These are phyloP conservation scores for Percopsis omiscomaycus DNA, from an alignment of 2,797 vertebrate species.

Conservation along the genomic window DNA sequence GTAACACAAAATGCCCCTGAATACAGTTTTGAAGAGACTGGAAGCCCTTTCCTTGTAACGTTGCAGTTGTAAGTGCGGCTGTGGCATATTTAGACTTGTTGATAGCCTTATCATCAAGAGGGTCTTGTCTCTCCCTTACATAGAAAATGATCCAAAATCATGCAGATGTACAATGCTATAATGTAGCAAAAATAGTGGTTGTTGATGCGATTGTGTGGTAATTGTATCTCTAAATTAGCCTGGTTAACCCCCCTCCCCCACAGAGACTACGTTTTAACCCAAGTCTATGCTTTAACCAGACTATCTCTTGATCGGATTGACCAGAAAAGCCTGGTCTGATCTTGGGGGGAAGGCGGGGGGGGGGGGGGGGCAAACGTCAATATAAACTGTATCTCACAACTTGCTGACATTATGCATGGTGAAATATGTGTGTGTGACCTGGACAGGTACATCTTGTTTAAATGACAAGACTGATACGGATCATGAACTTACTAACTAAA, in stretches of 20 bases:
- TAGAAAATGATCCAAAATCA: not conserved
- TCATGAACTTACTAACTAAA: not conserved
- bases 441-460: not conserved
- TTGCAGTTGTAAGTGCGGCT: not conserved
- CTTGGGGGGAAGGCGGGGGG: not conserved
- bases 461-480: not conserved
- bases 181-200: not conserved
- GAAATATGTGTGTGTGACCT: not conserved
- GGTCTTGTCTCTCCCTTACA: too few species aligned
- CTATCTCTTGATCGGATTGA: not conserved
- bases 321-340: too few species aligned
- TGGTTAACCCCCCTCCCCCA: too few species aligned
- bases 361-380: not conserved
- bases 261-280: too few species aligned
- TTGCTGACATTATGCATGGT: not conserved
- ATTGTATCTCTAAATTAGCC: not conserved
- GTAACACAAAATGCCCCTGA: conserved; percentile 60
- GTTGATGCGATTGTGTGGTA: not conserved
- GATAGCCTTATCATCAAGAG: not conserved
- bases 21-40: not conserved
- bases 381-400: not conserved
- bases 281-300: not conserved
- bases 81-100: not conserved
- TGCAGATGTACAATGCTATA: not conserved
- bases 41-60: not conserved